Evolutionary conservation across 2,888 invertebrate species (phyloP).

Genomic region (Galeruca laticollis): DNA sequence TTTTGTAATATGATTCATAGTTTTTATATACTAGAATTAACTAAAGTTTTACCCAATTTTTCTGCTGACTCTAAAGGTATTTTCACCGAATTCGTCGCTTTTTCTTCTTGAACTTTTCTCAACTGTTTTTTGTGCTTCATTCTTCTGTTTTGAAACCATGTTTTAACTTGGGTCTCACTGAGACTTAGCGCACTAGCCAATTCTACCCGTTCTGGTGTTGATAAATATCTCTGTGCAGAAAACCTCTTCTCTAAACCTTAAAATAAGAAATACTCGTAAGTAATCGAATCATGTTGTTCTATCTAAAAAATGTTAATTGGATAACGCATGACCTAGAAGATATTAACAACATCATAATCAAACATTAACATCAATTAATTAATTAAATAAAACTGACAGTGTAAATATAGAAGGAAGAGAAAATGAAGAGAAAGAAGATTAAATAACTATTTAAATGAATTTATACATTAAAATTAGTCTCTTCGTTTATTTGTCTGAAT

Average conservation of each 20-base stretch:
- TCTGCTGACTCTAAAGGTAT: conserved; percentile 36
- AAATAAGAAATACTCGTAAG: conserved; percentile 43
- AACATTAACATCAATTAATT: no score
- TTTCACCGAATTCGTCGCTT: conserved; percentile 49
- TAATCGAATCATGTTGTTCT: no score
- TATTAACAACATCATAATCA: no score
- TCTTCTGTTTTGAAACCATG: conserved; percentile 97
- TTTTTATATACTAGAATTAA: not conserved
- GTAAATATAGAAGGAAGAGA: no score
- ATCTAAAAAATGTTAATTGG: not conserved
- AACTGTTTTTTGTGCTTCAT: conserved; percentile 97
- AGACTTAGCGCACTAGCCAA: conserved; percentile 91
- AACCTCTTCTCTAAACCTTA: conserved; percentile 92
- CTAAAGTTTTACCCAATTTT: conserved; percentile 39
- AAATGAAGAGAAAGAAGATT: no score
- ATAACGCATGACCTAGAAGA: no score
- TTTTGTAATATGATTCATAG: no score
- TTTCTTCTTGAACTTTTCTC: conserved; percentile 75
- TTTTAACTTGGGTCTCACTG: conserved; percentile 95
- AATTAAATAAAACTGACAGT: no score
- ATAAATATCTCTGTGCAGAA: conserved; percentile 93
- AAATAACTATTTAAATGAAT: no score
- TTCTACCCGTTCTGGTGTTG: conserved; percentile 96
- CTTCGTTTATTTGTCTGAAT: no score
- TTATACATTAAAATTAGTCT: no score